Base-by-base conservation (phyloP, 2,888 invertebrate genomes). In the Hypselothyrea guttata region DNA sequence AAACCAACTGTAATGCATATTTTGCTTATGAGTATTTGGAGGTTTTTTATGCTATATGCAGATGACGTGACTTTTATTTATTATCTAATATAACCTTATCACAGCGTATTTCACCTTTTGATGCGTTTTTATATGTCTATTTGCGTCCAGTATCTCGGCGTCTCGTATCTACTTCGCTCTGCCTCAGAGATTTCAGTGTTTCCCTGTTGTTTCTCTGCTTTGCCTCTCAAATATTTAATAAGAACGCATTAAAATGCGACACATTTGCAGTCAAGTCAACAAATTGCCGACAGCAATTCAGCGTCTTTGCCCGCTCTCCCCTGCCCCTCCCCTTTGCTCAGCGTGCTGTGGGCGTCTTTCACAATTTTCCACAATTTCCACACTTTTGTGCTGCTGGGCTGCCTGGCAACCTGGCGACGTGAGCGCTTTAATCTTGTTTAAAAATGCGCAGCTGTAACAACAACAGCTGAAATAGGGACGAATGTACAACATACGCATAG, bases 231-330 rank as follows among this genome's bases (percentile, higher is more conserved):
- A 77, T 84, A 77, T 84, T 84, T 81, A 73, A 81, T 84, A 77
- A 63, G 74, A 74, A 62, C 75, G 61, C 84, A 84, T 84, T 84
- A 70, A 67, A 61, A 84, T 77, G 83, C 71, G 76, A 84, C 78
- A 74, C 83, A 82, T 82, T 84, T 82, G 75, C 78, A 74, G 85
- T 74, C 78, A 77, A 84, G 84, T 82, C 76, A 84, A 84, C 84
- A 77, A 77, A 77, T 77, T 77, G 76, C 82, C 76, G 48, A 53
- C 66, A 82, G 84, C 83, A 67, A 73, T 77, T 42, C 53, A 35
- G 31, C 44, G 48, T 46, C 12, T 18, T 45, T n/a, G n/a, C n/a
- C n/a, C n/a, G n/a, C n/a, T n/a, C n/a, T 33, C 35, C 35, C 38
- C 11, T 28, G 15, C 18, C 9, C n/a, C 16, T 22, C 22, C 22